Evolutionary conservation across 2,113 vertebrate species (phyloP), one percentile per base, ranked within the genome.

Genomic region (Sciurus niger): DNA sequence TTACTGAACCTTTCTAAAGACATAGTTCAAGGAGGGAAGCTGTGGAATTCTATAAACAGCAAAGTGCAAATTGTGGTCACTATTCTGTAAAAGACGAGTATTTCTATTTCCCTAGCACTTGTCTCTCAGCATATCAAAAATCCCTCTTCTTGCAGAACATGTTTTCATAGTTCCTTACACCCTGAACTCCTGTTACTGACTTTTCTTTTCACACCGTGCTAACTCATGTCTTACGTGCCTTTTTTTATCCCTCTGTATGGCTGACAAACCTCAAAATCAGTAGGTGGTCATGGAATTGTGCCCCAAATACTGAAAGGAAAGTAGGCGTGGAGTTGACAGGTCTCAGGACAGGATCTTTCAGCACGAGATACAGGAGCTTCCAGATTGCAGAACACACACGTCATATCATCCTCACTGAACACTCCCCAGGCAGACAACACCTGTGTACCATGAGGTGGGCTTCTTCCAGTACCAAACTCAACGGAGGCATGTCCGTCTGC

Each of bases 251-350:
- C 6, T 13, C 80, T 65, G 37, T 89, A 73, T 70, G 67, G 83
- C 93, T 97, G 78, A 96, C 72, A 97, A 84, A 79, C 73, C 80
- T 94, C 93, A 89, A 25, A 72, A 86, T 88, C 73, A 53, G 95
- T 95, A 96, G 94, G 97, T 97, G 96, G 94, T 93, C 97, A 48
- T 96, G 93, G 93, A 94, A 90, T 67, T 48, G 65, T 90, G 91
- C 89, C 86, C 76, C 70, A 30, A 67, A 76, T 28, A 37, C 68
- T 96, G 89, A 72, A 96, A 96, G 73, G 51, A 84, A 96, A 97
- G 95, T 85, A 95, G 60, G 80, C 86, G 78, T 60, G 25, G 93
- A 91, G 89, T 40, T 93, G 51, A 97, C 85, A 92, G 70, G 79
- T 67, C 48, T 95, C 28, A 83, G 46, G 78, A 95, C 89, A 53